Conservation (phyloP, 2,888 invertebrate genomes). For the Polymixis flavicincta region DNA sequence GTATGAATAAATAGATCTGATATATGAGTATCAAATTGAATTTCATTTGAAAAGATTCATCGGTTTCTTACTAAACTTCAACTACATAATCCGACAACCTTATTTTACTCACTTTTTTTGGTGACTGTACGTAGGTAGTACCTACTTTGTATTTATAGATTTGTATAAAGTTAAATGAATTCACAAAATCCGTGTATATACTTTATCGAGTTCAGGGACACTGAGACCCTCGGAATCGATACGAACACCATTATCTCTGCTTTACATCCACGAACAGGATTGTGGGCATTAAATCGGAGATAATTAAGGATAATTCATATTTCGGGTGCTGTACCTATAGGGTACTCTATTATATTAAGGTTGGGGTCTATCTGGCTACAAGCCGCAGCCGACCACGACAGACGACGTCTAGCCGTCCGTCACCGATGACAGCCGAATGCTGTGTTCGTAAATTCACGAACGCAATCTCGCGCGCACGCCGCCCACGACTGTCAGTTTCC, state of each 20-base stretch:
- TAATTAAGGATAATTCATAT: not conserved
- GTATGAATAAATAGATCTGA: no score
- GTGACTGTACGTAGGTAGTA: not conserved
- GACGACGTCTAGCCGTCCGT: no score
- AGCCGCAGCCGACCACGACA: no score
- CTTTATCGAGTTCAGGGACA: slow-evolving; percentile 67
- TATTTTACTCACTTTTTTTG: no score
- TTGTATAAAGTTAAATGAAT: slow-evolving; percentile 54
- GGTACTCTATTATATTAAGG: not conserved
- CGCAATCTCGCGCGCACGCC: no score
- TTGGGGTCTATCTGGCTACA: not conserved
- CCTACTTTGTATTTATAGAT: not conserved
- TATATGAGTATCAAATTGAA: no score
- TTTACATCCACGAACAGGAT: slow-evolving; percentile 62
- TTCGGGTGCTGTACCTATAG: not conserved
- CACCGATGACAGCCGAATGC: no score
- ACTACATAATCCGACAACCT: no score
- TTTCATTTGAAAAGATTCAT: no score
- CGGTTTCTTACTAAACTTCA: no score
- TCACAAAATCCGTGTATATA: slow-evolving; percentile 65
- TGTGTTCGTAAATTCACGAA: no score
- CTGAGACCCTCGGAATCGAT: slow-evolving; percentile 67
- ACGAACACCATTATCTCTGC: slow-evolving; percentile 69
- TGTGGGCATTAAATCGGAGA: slow-evolving; percentile 48
- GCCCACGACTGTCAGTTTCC: no score